Conservation (phyloP, 2,888 invertebrate genomes). For the Diaperis boleti region DNA sequence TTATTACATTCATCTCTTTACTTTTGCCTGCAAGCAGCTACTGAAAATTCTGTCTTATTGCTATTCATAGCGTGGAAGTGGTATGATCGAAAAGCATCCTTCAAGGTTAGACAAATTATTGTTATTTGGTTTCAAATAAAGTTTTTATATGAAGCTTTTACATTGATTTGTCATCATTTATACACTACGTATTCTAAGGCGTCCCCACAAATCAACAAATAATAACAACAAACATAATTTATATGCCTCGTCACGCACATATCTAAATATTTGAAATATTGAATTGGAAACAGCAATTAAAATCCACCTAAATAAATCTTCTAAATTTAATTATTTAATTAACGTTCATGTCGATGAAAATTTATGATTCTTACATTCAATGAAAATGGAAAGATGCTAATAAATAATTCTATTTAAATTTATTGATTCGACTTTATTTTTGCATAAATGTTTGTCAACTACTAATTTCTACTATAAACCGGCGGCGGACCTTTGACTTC, state of each 20-base stretch:
- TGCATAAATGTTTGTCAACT: neutral
- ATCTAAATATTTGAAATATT: conserved; percentile 12
- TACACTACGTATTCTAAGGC: no score
- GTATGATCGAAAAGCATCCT: no score
- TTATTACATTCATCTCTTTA: no score
- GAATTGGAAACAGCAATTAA: conserved; percentile 14
- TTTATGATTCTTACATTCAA: conserved; percentile 1
- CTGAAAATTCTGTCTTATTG: no score
- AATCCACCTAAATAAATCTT: conserved; percentile 1
- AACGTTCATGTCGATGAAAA: neutral
- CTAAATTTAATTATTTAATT: conserved; percentile 1
- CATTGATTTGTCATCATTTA: no score
- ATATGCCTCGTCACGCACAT: neutral
- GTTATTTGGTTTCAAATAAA: no score
- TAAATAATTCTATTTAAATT: neutral
- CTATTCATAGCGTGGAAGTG: no score
- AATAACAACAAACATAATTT: neutral
- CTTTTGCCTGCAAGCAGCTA: no score
- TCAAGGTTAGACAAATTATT: no score
- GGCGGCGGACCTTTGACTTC: conserved; percentile 46
- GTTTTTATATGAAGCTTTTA: no score
- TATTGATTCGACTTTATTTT: neutral
- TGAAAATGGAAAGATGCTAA: neutral
- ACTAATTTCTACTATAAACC: neutral
- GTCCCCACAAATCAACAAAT: no score